These are phyloP conservation scores for Erebia palarica DNA, from an alignment of 2,888 invertebrate species.

Conservation along the genomic window DNA sequence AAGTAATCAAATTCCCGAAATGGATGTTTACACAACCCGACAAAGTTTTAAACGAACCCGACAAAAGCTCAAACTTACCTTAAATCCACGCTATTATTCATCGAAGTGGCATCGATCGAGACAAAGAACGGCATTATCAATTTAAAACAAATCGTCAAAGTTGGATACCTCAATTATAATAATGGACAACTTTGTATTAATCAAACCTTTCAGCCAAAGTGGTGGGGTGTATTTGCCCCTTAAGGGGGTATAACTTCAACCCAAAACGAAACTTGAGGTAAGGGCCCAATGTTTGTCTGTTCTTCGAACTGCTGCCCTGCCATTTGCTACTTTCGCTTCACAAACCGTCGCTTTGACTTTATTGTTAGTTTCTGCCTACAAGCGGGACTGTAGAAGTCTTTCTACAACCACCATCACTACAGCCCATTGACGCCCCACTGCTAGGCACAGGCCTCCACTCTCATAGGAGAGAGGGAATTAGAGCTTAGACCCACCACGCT, in stretches of 20 bases:
- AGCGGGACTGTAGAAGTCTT: too few relatives aligned
- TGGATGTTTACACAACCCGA: slow-evolving; percentile 8
- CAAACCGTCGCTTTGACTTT: not conserved
- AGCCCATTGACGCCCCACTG: too few relatives aligned
- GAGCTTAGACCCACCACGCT: too few relatives aligned
- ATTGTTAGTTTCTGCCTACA: too few relatives aligned
- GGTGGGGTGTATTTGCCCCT: slow-evolving; percentile 27
- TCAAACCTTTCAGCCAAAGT: slow-evolving; percentile 54
- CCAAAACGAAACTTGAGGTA: too few relatives aligned
- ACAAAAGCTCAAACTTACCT: slow-evolving; percentile 19
- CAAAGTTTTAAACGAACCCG: slow-evolving; percentile 20
- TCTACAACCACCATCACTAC: too few relatives aligned
- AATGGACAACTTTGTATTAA: slow-evolving; percentile 62
- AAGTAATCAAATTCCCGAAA: slow-evolving; percentile 5
- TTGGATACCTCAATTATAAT: slow-evolving; percentile 58
- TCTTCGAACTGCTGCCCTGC: too few relatives aligned
- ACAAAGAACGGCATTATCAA: slow-evolving; percentile 49
- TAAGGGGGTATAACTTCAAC: not conserved
- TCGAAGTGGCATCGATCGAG: slow-evolving; percentile 41
- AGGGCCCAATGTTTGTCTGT: too few relatives aligned
- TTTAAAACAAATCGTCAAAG: slow-evolving; percentile 53
- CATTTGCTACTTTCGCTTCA: too few relatives aligned
- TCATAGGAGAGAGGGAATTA: too few relatives aligned
- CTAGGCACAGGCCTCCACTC: too few relatives aligned
- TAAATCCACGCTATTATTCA: slow-evolving; percentile 22